Conservation (phyloP, 1,140 invertebrate genomes). For the Maconellicoccus hirsutus region DNA sequence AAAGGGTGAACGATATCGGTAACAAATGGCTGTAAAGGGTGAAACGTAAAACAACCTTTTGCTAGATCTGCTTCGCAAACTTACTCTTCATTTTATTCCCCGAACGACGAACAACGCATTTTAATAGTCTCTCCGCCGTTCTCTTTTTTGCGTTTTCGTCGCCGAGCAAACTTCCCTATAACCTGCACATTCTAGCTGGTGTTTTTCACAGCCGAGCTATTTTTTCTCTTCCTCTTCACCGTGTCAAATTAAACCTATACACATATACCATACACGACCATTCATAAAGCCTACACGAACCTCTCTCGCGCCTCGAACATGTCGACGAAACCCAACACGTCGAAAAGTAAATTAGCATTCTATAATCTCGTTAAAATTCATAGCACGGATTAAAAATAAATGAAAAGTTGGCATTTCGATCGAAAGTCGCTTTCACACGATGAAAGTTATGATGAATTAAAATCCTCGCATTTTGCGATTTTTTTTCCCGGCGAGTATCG, state of each 20-base stretch:
- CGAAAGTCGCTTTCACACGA: not conserved
- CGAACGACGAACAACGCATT: not conserved
- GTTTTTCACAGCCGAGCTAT: too few species aligned
- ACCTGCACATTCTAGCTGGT: too few species aligned
- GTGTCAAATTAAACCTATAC: too few species aligned
- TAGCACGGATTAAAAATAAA: slow-evolving; percentile 5
- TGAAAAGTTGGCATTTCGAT: slow-evolving; percentile 4
- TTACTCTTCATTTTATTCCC: not conserved
- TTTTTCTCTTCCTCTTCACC: too few species aligned
- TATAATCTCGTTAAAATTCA: slow-evolving; percentile 6
- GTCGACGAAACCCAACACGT: not conserved
- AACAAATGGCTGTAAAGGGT: slow-evolving; percentile 7
- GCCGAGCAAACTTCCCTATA: not conserved
- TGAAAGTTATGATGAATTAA: too few species aligned
- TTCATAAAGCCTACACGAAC: too few species aligned
- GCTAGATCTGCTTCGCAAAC: not conserved
- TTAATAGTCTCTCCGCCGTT: not conserved
- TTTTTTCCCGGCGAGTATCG: too few species aligned
- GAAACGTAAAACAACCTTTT: slow-evolving; percentile 9
- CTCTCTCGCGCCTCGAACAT: not conserved
- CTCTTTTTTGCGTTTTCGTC: not conserved
- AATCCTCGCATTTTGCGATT: too few species aligned
- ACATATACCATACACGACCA: too few species aligned
- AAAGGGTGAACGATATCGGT: slow-evolving; percentile 7
- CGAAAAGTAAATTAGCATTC: slow-evolving; percentile 7